Evolutionary conservation across 2,888 invertebrate species (phyloP).

Genomic region (Allygus modestus): DNA sequence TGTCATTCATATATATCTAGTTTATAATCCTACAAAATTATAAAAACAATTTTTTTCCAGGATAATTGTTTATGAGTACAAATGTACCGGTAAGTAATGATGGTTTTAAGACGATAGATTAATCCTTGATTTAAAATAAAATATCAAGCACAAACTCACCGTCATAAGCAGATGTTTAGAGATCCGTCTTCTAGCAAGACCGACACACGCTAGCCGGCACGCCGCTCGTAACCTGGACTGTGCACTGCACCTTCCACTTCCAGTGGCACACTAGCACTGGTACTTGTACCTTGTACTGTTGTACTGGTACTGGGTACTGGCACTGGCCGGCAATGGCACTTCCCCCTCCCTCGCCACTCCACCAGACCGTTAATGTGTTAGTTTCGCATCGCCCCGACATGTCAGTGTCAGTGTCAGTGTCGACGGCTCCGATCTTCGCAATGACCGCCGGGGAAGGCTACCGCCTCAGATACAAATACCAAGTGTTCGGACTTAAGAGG

Average conservation of each 20-base stretch:
- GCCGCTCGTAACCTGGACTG: background rate
- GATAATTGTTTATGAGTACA: too few relatives aligned
- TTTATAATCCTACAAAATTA: too few relatives aligned
- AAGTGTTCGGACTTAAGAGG: too few relatives aligned
- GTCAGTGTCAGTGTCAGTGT: constrained; percentile 12
- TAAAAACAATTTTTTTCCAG: too few relatives aligned
- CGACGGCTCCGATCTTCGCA: background rate
- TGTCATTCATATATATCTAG: too few relatives aligned
- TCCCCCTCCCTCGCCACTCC: background rate
- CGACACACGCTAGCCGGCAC: background rate
- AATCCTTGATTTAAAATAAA: too few relatives aligned
- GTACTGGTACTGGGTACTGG: background rate
- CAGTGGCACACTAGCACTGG: background rate
- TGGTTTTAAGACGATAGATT: too few relatives aligned
- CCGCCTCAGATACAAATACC: too few relatives aligned
- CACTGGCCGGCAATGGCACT: background rate
- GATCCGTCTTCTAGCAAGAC: background rate
- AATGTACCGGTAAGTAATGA: too few relatives aligned
- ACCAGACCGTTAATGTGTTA: background rate
- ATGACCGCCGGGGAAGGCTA: background rate
- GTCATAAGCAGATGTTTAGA: background rate
- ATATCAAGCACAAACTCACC: background rate
- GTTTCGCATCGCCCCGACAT: constrained; percentile 7
- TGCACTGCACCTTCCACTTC: background rate
- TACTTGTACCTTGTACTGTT: background rate